A percentile compares a stretch with the other conserved stretches of the same genome.
Conservation (phyloP, 2,888 invertebrate species). For the Drosophila histrio region DNA sequence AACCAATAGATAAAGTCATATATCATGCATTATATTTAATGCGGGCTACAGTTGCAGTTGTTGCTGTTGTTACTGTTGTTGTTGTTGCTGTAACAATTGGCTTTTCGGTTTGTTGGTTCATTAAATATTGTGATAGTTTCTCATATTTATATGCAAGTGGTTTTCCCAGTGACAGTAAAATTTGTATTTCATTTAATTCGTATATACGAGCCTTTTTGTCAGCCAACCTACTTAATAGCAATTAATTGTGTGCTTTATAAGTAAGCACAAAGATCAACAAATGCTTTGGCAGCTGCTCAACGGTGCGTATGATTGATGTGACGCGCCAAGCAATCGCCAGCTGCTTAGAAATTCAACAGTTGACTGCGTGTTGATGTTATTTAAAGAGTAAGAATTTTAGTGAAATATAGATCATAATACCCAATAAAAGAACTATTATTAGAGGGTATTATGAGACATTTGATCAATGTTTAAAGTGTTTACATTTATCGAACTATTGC, state of each 20-base stretch:
- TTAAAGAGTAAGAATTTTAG: no score
- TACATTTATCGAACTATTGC: no score
- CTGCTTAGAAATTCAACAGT: neutral
- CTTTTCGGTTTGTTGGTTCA: slow-evolving; percentile 70
- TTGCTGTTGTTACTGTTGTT: neutral
- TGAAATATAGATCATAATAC: no score
- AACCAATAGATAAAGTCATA: slow-evolving; percentile 71
- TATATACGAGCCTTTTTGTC: neutral
- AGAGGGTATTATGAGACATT: no score
- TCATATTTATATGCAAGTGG: slow-evolving; percentile 77
- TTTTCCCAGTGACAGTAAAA: slow-evolving; percentile 53
- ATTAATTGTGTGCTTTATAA: slow-evolving; percentile 42
- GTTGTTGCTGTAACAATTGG: slow-evolving; percentile 30
- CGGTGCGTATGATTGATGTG: slow-evolving; percentile 39
- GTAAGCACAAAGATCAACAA: slow-evolving; percentile 2
- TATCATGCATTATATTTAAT: slow-evolving; percentile 62
- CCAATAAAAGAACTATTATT: no score
- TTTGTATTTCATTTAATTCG: slow-evolving; percentile 56
- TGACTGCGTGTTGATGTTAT: neutral
- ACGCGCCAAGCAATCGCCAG: neutral
- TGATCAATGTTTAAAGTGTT: no score
- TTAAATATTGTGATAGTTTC: slow-evolving; percentile 78
- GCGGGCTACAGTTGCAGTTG: slow-evolving; percentile 10
- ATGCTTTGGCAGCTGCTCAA: slow-evolving; percentile 2
- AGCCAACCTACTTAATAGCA: slow-evolving; percentile 17